Base-by-base conservation (phyloP, 2,888 invertebrate species). In the Heliothis peltigera region DNA sequence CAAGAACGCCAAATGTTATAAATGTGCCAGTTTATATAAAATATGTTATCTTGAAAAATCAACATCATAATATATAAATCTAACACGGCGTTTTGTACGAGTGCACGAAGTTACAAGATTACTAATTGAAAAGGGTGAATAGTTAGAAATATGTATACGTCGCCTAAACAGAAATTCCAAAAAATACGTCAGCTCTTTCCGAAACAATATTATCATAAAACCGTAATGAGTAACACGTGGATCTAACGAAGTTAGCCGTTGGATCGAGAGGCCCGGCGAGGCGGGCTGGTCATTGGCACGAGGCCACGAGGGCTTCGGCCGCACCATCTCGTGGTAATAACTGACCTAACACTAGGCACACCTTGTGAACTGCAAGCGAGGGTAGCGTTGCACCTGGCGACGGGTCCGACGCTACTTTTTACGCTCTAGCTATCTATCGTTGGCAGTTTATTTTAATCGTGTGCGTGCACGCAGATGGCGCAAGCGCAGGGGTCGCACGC, bases 381-480 rank as follows among this genome's bases (percentile, higher is more conserved):
- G 88, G 87, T 86, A 85, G 87, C 83, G 73, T 85, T 87, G 91
- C 93, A 92, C 93, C 93, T 92, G 92, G 92, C 90, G 87, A 73
- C 69, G 77, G 81, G 71, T 79, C 77, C 81, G 81, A 86, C 82
- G 85, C 84, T 86, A 83, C 82, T 92, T 92, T 92, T 92, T 92
- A 84, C 89, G 81, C 54, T 77, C 60, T 78, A 84, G 83, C 86
- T 89, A 91, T 91, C 91, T 90, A 89, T 89, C 91, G 87, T 85
- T 88, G 87, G 89, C 87, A 89, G 91, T 92, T 93, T 92, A 93
- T 93, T 92, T 92, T 92, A 92, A 92, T 90, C 87, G 89, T 87
- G 89, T 87, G 88, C 87, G 89, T 87, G 88, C 87, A 88, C 88
- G 92, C 94, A 93, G 93, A 93, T 93, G 94, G 91, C 92, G 92